phyloP scores from a whole-genome alignment of 2,797 vertebrate genomes.

The Typhlichthys subterraneus region DNA sequence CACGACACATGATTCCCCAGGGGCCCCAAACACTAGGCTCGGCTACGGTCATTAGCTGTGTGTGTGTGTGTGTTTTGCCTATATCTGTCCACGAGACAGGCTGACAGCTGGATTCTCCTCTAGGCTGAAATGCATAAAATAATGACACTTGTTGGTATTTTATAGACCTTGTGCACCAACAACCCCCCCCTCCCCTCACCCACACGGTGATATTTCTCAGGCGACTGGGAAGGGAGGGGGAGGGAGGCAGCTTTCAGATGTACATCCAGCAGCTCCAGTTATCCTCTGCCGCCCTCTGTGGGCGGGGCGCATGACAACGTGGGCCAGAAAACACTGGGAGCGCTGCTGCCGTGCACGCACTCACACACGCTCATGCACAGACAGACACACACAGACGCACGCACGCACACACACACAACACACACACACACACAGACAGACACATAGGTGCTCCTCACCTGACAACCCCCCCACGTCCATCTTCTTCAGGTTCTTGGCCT shows the following conservation, averaged over 20 bases:
- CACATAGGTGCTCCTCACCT: conserved; percentile 77
- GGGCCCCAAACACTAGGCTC: conserved; percentile 6
- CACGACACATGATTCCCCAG: too few relatives aligned
- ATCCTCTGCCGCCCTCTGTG: not conserved
- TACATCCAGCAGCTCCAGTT: not conserved
- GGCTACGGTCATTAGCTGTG: conserved; percentile 3
- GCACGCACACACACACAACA: not conserved
- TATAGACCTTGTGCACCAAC: too few relatives aligned
- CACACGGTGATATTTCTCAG: not conserved
- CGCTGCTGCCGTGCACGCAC: conserved; percentile 6
- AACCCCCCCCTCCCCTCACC: too few relatives aligned
- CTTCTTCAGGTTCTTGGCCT: conserved; percentile 99
- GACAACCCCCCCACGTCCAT: conserved; percentile 99
- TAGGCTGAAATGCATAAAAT: not conserved
- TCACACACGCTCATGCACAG: conserved; percentile 1
- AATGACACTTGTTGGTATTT: too few relatives aligned
- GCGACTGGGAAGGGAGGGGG: too few relatives aligned
- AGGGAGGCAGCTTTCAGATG: not conserved
- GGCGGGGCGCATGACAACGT: conserved; percentile 10
- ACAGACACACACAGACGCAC: conserved; percentile 4
- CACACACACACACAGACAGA: conserved; percentile 24
- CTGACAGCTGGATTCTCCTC: conserved; percentile 10
- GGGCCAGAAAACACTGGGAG: not conserved
- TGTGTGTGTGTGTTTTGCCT: not conserved
- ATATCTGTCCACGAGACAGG: not conserved